Evolutionary conservation across 2,797 vertebrate species (phyloP).

Genomic region (Neomorphus geoffroyi): DNA sequence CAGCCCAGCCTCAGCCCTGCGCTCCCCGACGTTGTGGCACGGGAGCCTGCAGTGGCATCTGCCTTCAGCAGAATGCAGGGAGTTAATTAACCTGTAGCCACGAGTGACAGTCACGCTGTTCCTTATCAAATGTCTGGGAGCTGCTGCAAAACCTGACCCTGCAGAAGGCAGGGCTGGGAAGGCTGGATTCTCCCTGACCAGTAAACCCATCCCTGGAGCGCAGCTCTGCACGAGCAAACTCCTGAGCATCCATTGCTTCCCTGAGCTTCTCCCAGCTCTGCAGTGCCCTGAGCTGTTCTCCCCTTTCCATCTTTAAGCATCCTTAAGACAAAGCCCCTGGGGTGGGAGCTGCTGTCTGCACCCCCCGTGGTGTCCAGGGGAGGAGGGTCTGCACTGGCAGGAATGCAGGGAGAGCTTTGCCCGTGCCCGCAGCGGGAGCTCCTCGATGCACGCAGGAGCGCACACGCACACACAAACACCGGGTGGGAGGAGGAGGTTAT

Average conservation of each 20-base stretch:
- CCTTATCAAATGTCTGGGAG: background rate
- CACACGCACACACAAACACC: background rate
- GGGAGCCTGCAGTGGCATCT: too few relatives aligned
- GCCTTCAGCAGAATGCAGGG: background rate
- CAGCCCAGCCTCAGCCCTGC: background rate
- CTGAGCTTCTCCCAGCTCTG: background rate
- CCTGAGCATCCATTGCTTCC: too few relatives aligned
- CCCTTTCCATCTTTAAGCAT: background rate
- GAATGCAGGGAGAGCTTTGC: background rate
- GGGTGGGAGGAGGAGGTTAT: background rate
- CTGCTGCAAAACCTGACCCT: background rate
- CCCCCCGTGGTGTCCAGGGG: background rate
- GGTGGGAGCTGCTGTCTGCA: background rate
- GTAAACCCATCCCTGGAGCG: accelerated
- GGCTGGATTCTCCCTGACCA: background rate
- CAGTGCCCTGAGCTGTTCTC: background rate
- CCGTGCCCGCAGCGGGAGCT: accelerated
- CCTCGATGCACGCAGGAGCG: background rate
- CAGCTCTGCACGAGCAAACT: background rate
- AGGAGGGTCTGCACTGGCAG: background rate
- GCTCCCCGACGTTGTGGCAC: accelerated
- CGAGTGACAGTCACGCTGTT: accelerated
- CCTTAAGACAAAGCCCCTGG: background rate
- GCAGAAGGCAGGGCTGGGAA: background rate
- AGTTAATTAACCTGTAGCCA: background rate